These are phyloP conservation scores for Bos javanicus DNA, from an alignment of 2,113 vertebrate genomes.

Conservation along the genomic window DNA sequence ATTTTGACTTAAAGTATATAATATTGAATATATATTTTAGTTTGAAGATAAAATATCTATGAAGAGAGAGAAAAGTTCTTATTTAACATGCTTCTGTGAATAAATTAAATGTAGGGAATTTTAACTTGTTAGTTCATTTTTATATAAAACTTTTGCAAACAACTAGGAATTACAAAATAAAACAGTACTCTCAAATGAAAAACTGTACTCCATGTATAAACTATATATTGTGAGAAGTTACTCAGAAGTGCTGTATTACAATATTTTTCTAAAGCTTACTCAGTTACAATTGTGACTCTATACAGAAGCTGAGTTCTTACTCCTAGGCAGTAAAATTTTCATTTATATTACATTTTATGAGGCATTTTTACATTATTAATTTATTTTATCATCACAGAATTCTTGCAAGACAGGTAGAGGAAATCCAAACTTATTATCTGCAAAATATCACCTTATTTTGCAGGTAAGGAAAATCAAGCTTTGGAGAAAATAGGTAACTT, in stretches of 20 bases:
- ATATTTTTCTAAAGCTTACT: neutral
- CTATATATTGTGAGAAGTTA: neutral
- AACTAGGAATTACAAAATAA: neutral
- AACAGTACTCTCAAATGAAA: neutral
- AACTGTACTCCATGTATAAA: neutral
- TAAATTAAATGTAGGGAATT: neutral
- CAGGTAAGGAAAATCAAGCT: neutral
- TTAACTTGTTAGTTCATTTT: conserved; percentile 5
- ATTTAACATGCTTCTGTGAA: neutral
- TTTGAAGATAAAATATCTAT: neutral
- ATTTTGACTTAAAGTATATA: neutral
- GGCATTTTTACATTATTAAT: neutral
- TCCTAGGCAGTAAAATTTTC: neutral
- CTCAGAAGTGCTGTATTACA: neutral
- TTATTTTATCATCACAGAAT: neutral
- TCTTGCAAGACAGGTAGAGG: neutral
- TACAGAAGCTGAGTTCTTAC: neutral
- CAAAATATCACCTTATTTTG: neutral
- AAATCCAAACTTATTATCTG: neutral
- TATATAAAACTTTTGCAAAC: neutral
- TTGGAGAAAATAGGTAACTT: neutral
- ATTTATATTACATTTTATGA: neutral
- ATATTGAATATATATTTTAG: neutral
- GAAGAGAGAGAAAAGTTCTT: neutral
- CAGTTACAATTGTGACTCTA: neutral